Base-by-base conservation (phyloP, 2,113 vertebrate species). In the Hucho hucho region DNA sequence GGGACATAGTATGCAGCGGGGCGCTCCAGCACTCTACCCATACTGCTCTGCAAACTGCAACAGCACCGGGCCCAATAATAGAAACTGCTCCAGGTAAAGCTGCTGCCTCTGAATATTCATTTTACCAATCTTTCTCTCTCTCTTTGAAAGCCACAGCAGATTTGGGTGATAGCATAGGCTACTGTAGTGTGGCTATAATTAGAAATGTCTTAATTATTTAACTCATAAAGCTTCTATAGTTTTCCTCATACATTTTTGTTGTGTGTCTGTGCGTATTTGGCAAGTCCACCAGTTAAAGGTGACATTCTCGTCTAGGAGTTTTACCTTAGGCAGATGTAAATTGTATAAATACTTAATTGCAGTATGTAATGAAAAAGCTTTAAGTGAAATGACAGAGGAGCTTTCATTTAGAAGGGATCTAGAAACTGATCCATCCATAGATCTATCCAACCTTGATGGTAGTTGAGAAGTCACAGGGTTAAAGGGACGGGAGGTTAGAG, bases 81-180 rank as follows among this genome's bases (percentile, higher is more conserved):
- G 53, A 66, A 79, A 79, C 47, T 59, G 64, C 61, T 80, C 26
- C 65, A 73, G 73, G 78, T 80, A 61, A 66, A 66, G 9, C 16
- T n/a, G 3, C 13, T 25, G 24, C 49, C 49, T 53, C 71, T 72
- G 74, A 75, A 72, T 63, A 80, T 75, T 67, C 69, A 72, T 68
- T 37, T 70, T 61, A 58, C 43, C 37, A 69, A 46, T 53, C 16
- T 14, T 3, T 3, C 56, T 18, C 49, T 16, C 16, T 53, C 5
- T 6, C 56, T 67, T 68, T 53, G 43, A 69, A 69, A 13, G 22
- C 47, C 14, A 22, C 3, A 53, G 59, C 67, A 37, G 59, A 70
- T 69, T 79, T 65, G 14, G 14, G 58, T 65, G 63, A 58, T 43
- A 22, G 74, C 26, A 20, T 56, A 29, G 68, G 29, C 32, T 37